phyloP scores from a whole-genome alignment of 2,797 vertebrate genomes.

The Hozukius guyotensis region DNA sequence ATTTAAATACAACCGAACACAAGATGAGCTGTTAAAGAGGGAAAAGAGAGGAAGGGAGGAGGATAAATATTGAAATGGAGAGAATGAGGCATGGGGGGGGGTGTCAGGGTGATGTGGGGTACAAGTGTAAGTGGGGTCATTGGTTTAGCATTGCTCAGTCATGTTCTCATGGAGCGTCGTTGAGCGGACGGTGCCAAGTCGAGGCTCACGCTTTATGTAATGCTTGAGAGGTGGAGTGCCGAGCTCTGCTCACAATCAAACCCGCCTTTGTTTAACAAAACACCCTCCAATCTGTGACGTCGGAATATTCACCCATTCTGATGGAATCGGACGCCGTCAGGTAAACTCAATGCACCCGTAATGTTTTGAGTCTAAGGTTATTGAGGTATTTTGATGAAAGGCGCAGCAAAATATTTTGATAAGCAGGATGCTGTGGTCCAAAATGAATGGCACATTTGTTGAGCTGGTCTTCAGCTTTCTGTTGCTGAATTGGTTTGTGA shows the following conservation, averaged over 20 bases:
- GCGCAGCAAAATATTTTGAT: constrained; percentile 80
- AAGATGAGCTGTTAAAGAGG: background rate
- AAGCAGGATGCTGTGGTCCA: constrained; percentile 65
- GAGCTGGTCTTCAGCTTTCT: constrained; percentile 56
- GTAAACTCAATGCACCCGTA: constrained; percentile 72
- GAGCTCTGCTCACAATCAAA: constrained; percentile 76
- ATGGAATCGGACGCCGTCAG: constrained; percentile 62
- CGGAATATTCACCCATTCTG: constrained; percentile 64
- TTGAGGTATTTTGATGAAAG: constrained; percentile 77
- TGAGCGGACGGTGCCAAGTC: constrained; percentile 56
- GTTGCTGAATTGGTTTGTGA: constrained; percentile 29
- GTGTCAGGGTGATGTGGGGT: constrained; percentile 30
- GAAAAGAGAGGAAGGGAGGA: background rate
- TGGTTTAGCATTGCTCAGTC: constrained; percentile 69
- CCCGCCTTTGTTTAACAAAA: constrained; percentile 76
- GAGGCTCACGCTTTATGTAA: constrained; percentile 74
- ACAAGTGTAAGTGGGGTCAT: constrained; percentile 58
- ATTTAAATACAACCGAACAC: background rate
- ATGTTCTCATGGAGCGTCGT: constrained; percentile 68
- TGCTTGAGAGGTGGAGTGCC: constrained; percentile 44
- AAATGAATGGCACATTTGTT: constrained; percentile 71
- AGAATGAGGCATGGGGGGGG: constrained; percentile 16
- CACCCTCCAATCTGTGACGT: constrained; percentile 65
- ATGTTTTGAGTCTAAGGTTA: constrained; percentile 83
- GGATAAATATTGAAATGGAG: constrained; percentile 17